Evolutionary conservation across 2,888 invertebrate species (phyloP).

Genomic region (Drosophila nigricruria): DNA sequence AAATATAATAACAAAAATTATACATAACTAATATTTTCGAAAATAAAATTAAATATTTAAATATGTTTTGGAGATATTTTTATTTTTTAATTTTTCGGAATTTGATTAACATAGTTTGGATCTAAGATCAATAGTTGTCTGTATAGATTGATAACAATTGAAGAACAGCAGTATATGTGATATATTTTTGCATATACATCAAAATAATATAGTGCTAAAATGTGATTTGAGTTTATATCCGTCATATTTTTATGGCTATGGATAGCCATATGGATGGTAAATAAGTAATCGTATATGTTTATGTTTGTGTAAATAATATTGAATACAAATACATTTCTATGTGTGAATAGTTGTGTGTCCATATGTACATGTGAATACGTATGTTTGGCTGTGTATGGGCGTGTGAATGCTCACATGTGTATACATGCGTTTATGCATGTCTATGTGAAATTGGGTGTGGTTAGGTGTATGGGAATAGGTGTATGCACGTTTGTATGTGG

Average conservation of each 20-base stretch:
- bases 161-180: neutral
- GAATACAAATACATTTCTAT: neutral
- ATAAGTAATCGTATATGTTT: too few species aligned
- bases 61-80: too few species aligned
- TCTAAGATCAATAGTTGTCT: neutral
- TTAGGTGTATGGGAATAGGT: neutral
- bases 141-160: neutral
- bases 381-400: neutral
- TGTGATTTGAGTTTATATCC: neutral
- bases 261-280: too few species aligned
- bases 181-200: neutral
- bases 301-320: too few species aligned
- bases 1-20: neutral
- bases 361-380: neutral
- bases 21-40: neutral
- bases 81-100: too few species aligned
- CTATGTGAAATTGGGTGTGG: neutral
- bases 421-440: neutral
- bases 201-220: neutral
- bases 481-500: neutral
- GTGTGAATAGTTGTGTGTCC: neutral
- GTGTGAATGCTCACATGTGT: neutral
- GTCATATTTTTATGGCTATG: neutral
- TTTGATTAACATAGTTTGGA: neutral
- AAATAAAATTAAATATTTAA: neutral